Evolutionary conservation across 2,797 vertebrate genomes (phyloP), one percentile per base, ranked within the genome.

Genomic region (Serranus cabrilla): DNA sequence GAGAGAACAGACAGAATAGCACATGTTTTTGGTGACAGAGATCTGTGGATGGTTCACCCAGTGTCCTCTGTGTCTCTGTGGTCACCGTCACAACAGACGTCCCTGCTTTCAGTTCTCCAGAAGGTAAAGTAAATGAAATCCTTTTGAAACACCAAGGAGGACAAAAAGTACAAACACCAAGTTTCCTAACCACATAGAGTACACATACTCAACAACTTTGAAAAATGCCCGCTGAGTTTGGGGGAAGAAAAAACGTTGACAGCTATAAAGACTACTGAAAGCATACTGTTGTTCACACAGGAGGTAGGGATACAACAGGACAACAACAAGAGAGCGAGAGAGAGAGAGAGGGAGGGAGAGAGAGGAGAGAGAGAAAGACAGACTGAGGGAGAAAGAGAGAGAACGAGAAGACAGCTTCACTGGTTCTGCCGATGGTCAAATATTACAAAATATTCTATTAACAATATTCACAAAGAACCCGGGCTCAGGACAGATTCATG

Each of bases 401-500:
- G 79, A 87, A 87, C 86, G 23, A 91, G 90, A 90, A 80, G 87
- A 93, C 92, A 92, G 93, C 92, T 94, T 95, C 94, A 95, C 92
- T 92, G 90, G 91, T 92, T 94, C 94, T 93, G 94, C 94, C 95
- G 76, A 94, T 95, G 94, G 91, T 94, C 91, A 94, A 94, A 95
- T 95, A 95, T 95, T 95, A 95, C 94, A 95, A 96, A 96, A 96
- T 95, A 95, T 94, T 91, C 94, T 95, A 94, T 95, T 91, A 94
- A 95, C 94, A 94, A 92, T 95, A 94, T 95, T 95, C 93, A 95
- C 94, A 95, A 91, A 89, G 79, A 91, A 89, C 90, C 82, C 42
- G 67, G 92, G 91, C 85, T 93, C 86, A 89, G 83, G 82, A 90
- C 93, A 92, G 58, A 91, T 92, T 89, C 23, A 54, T 93, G 90